Evolutionary conservation across 2,113 vertebrate genomes (phyloP).

Genomic region (Poicephalus meyeri): DNA sequence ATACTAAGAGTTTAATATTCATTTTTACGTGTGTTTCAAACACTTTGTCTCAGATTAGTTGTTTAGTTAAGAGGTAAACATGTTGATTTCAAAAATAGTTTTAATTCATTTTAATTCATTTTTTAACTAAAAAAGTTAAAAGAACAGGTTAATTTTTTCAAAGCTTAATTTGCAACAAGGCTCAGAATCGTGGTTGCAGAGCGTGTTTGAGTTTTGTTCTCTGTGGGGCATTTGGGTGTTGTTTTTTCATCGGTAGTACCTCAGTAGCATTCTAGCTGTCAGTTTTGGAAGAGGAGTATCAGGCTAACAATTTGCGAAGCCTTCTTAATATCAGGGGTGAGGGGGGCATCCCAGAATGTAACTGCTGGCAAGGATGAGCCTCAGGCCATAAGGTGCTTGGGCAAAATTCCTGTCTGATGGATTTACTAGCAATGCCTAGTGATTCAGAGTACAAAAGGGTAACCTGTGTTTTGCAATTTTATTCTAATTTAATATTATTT

Average conservation of each 20-base stretch:
- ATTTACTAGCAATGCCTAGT: background rate
- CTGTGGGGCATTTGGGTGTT: background rate
- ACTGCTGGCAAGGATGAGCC: background rate
- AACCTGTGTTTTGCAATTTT: background rate
- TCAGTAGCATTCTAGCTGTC: background rate
- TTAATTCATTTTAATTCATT: background rate
- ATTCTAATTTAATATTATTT: background rate
- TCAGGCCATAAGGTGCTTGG: background rate
- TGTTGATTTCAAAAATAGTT: background rate
- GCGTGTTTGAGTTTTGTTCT: background rate
- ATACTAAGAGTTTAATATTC: background rate
- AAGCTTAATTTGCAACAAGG: background rate
- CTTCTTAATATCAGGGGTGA: background rate
- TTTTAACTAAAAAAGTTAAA: background rate
- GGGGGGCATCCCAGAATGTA: background rate
- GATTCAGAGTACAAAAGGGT: background rate
- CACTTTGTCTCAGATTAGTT: background rate
- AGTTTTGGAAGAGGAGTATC: background rate
- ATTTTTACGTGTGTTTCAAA: background rate
- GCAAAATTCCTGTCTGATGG: accelerated
- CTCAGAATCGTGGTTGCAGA: background rate
- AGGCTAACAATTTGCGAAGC: background rate
- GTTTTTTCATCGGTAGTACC: background rate
- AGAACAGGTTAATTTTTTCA: background rate
- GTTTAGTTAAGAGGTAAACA: background rate